Evolutionary conservation across 2,113 vertebrate species (phyloP).

Genomic region (Lampris incognitus): DNA sequence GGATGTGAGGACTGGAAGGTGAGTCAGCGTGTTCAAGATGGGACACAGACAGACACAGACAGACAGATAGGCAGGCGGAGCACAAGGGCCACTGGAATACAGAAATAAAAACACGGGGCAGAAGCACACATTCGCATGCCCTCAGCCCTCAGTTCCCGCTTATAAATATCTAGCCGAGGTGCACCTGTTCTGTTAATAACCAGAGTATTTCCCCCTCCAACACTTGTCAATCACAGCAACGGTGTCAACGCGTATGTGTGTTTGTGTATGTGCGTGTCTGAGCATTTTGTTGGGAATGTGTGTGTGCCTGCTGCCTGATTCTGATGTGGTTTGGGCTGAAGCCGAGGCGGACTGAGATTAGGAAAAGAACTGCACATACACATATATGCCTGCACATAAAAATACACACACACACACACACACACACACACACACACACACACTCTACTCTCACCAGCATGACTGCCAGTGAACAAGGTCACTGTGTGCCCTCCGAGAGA

Average conservation of each 20-base stretch:
- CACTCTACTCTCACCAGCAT: conserved; percentile 22
- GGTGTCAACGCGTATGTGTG: background rate
- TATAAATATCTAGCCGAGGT: background rate
- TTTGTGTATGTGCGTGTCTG: background rate
- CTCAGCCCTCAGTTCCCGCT: conserved; percentile 8
- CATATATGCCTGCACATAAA: background rate
- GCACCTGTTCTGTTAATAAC: background rate
- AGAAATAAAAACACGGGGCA: conserved; percentile 7
- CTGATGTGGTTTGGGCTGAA: background rate
- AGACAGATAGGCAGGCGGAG: conserved; percentile 16
- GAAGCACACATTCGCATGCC: conserved; percentile 1
- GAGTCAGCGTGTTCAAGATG: conserved; percentile 58
- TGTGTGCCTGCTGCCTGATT: background rate
- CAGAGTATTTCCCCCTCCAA: background rate
- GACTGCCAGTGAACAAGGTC: conserved; percentile 72
- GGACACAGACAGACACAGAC: conserved; percentile 20
- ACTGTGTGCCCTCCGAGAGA: conserved; percentile 61
- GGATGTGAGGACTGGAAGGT: conserved; percentile 46
- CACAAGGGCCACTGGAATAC: background rate
- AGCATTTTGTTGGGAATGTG: background rate
- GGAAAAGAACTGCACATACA: background rate
- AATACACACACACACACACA: background rate
- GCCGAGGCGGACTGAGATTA: conserved; percentile 7
- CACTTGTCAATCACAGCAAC: background rate
- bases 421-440: conserved; percentile 10